Conservation (phyloP, 2,888 invertebrate genomes). For the Adelognathus sp. region DNA sequence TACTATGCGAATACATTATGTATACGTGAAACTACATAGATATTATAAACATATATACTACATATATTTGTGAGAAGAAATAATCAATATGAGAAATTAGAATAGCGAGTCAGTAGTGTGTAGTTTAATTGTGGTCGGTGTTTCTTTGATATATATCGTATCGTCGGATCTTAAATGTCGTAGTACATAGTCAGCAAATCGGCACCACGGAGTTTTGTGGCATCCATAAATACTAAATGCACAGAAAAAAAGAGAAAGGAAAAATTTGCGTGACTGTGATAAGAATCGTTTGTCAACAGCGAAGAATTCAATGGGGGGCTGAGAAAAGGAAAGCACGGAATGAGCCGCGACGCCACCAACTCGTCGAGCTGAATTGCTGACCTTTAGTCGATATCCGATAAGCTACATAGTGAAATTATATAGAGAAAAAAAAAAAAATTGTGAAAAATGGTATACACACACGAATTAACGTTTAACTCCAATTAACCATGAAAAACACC, state of each 20-base stretch:
- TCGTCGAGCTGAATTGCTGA: constrained; percentile 68
- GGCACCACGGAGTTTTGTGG: constrained; percentile 58
- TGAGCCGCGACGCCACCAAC: constrained; percentile 18
- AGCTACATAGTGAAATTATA: constrained; percentile 78
- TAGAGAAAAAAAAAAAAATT: constrained; percentile 73
- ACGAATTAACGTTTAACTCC: constrained; percentile 73
- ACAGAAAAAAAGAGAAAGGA: constrained; percentile 11
- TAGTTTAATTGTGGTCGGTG: constrained; percentile 80
- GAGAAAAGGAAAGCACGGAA: constrained; percentile 14
- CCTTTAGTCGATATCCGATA: constrained; percentile 78
- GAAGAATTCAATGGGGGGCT: neutral
- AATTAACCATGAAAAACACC: constrained; percentile 77
- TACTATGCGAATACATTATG: too few relatives aligned
- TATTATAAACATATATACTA: constrained; percentile 37
- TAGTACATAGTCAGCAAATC: constrained; percentile 73
- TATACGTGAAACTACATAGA: constrained; percentile 47
- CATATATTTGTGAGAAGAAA: constrained; percentile 74
- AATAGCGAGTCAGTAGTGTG: constrained; percentile 79
- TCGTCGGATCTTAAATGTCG: constrained; percentile 79
- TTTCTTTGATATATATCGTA: constrained; percentile 79
- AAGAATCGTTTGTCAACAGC: constrained; percentile 30
- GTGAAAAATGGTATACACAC: constrained; percentile 46
- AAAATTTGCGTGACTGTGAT: constrained; percentile 22
- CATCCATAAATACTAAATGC: neutral
- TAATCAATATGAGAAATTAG: constrained; percentile 77